These are phyloP conservation scores for Stenopsyche tienmushanensis DNA, from an alignment of 1,140 invertebrate species.

Conservation along the genomic window DNA sequence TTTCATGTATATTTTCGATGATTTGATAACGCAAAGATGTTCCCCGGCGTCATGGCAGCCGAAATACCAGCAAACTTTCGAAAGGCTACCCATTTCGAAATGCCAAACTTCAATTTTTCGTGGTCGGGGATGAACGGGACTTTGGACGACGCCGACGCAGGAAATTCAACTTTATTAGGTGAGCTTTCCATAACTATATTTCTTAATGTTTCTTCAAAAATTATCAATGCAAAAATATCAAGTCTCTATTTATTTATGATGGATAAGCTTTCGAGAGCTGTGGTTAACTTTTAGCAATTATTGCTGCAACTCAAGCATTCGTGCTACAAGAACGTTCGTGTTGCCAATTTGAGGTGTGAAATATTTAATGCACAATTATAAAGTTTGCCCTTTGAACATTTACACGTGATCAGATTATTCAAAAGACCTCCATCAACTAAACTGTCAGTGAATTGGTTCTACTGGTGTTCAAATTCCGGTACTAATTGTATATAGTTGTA, in stretches of 20 bases:
- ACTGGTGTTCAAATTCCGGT: not conserved
- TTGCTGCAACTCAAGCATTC: slow-evolving; percentile 4
- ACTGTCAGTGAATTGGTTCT: not conserved
- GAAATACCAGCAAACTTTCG: not conserved
- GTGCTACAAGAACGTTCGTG: slow-evolving; percentile 17
- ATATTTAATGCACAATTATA: slow-evolving; percentile 22
- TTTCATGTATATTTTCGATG: not conserved
- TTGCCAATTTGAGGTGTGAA: slow-evolving; percentile 13
- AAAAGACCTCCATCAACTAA: not conserved
- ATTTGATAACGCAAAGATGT: not conserved
- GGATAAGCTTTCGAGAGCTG: not conserved
- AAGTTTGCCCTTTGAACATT: slow-evolving; percentile 9
- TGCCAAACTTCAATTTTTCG: slow-evolving; percentile 52
- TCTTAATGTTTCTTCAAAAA: too few relatives aligned
- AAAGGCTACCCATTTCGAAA: slow-evolving; percentile 49
- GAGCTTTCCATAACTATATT: slow-evolving; percentile 42
- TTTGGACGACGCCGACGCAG: slow-evolving; percentile 48
- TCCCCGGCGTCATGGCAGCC: not conserved
- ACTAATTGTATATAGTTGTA: not conserved
- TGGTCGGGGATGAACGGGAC: slow-evolving; percentile 53
- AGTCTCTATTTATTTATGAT: not conserved
- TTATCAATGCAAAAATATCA: not conserved
- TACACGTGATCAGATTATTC: slow-evolving; percentile 6
- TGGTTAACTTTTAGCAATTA: not conserved
- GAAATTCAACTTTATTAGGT: slow-evolving; percentile 53